Conservation (phyloP, 2,888 invertebrate genomes). For the Endotricha flammealis region DNA sequence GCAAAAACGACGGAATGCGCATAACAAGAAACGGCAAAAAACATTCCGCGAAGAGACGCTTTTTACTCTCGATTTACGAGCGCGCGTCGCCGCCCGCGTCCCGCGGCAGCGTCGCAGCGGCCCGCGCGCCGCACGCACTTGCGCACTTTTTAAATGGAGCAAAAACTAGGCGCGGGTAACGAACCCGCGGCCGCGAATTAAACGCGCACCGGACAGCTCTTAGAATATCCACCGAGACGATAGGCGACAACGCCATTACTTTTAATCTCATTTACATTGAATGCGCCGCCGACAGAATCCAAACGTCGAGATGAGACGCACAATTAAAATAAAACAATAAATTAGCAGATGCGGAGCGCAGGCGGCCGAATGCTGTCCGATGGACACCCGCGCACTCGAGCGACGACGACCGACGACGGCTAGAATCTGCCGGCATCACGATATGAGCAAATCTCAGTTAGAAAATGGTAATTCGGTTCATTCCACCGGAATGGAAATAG, state of each 20-base stretch:
- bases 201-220: conserved; percentile 14
- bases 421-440: no score
- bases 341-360: conserved; percentile 55
- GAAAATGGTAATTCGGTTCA: background rate
- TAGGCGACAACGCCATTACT: conserved; percentile 59
- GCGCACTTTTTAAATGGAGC: conserved; percentile 16
- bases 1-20: conserved; percentile 65
- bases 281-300: conserved; percentile 43
- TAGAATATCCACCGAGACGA: conserved; percentile 28
- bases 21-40: conserved; percentile 71
- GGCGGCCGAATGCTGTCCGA: conserved; percentile 9
- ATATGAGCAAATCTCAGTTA: no score
- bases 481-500: background rate
- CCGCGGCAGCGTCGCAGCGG: conserved; percentile 24
- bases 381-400: background rate
- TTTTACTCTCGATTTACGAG: conserved; percentile 65
- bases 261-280: conserved; percentile 69
- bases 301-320: conserved; percentile 41
- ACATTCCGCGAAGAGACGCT: conserved; percentile 38
- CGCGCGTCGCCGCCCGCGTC: conserved; percentile 23
- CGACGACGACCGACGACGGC: background rate
- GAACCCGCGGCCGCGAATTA: conserved; percentile 21
- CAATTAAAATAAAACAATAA: conserved; percentile 71
- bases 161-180: conserved; percentile 26
- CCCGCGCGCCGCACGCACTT: conserved; percentile 19